Percentiles rank a stretch among this genome's conserved stretches.
Conservation (phyloP, 2,113 vertebrate genomes). For the Zosterops pallidus region DNA sequence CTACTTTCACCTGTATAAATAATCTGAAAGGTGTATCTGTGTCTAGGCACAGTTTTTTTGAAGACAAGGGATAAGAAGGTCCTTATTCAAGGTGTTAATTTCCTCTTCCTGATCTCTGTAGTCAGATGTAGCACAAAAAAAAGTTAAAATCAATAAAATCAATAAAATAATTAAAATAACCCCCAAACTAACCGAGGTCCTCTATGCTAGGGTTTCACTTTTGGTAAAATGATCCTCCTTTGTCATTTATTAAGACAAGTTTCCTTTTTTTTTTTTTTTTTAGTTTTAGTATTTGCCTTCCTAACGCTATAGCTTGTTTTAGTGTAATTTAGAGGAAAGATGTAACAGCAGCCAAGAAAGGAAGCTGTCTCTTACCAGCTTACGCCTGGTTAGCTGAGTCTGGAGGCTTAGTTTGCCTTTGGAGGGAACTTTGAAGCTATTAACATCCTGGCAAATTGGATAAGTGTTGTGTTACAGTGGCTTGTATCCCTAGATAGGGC, state of each 20-base stretch:
- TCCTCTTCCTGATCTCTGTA: neutral
- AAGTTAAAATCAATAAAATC: neutral
- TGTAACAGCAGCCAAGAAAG: neutral
- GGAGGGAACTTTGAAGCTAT: conserved; percentile 34
- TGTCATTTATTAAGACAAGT: neutral
- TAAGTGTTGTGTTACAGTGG: conserved; percentile 58
- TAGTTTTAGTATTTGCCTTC: neutral
- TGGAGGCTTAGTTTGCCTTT: conserved; percentile 28
- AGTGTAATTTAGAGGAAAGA: neutral
- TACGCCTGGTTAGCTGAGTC: neutral
- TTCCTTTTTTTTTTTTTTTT: accelerated
- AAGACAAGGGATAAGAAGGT: neutral
- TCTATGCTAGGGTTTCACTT: neutral
- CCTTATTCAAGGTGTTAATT: neutral
- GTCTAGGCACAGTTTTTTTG: neutral
- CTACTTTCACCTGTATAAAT: neutral
- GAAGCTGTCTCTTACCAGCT: neutral
- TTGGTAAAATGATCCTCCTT: neutral
- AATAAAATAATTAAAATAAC: neutral
- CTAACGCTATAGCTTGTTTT: neutral
- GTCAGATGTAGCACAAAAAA: neutral
- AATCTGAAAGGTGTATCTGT: neutral
- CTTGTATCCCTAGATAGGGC: conserved; percentile 38
- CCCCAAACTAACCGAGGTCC: accelerated
- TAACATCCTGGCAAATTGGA: conserved; percentile 62